Base-by-base conservation (phyloP, 2,113 vertebrate genomes). In the Perca schrenkii region DNA sequence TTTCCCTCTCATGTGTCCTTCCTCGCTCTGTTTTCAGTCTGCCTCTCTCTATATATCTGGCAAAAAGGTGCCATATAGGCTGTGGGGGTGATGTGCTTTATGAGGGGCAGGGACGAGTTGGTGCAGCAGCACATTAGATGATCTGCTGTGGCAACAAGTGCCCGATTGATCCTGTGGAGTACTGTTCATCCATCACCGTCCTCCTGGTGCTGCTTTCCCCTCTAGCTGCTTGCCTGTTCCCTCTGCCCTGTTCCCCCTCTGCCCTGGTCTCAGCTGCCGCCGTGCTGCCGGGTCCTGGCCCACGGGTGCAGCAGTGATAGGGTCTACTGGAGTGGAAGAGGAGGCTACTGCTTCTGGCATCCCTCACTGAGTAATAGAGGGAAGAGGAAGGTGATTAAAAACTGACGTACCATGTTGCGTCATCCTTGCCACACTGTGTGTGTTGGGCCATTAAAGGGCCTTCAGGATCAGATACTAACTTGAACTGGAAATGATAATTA, bases 161-260 rank as follows among this genome's bases (percentile, higher is more conserved):
- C 31, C 87, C 86, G 92, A 94, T 94, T 92, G 93, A 95, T 95
- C 87, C 85, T 56, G 64, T 49, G 78, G 87, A 83, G 88, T 70
- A 60, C 70, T 58, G 79, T 79, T 90, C 90, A 94, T 94, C 90
- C 74, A 90, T 94, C 93, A 88, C 84, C 22, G 64, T 92, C 91
- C 57, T 83, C 64, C 17, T 52, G 50, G 16, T 52, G 65, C 73
- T 72, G 73, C 82, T 85, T 77, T 88, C 88, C 81, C 79, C 83
- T 85, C 84, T 68, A 76, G 85, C 75, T 88, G 74, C 77, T 70
- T 69, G 56, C 58, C 70, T 12, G 31, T 49, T 71, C 47, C 47
- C 54, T 69, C 79, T 71, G 77, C 50, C n/a, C 43, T 36, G 31
- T 34, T 36, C 34, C 69, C 61, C 46, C 21, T 83, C 68, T 15